These are phyloP conservation scores for Tetranychus cinnabarinus DNA, from an alignment of 1,140 invertebrate genomes.

Conservation along the genomic window DNA sequence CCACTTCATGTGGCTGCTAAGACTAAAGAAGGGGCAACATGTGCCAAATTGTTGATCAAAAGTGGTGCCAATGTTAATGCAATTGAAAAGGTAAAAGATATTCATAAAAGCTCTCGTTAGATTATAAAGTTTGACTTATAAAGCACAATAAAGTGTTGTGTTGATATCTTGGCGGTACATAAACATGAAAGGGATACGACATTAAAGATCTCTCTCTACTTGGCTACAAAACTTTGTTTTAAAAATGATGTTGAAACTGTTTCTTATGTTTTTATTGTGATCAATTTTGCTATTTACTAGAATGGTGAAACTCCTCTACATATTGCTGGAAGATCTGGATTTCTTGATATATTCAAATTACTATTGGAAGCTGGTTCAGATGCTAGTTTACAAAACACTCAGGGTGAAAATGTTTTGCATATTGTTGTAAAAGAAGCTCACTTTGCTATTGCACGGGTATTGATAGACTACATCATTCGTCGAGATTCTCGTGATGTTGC, in stretches of 20 bases:
- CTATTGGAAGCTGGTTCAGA: constrained; percentile 74
- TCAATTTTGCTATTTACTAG: constrained; percentile 23
- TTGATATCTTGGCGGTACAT: neutral
- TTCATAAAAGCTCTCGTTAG: neutral
- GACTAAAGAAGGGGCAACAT: constrained; percentile 74
- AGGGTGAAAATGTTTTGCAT: constrained; percentile 21
- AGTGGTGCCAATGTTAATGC: constrained; percentile 84
- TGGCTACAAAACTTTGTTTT: too few species aligned
- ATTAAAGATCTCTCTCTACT: too few species aligned
- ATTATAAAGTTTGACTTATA: neutral
- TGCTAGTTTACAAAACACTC: constrained; percentile 66
- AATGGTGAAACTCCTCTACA: constrained; percentile 85
- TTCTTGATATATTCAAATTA: constrained; percentile 53
- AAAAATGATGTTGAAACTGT: neutral
- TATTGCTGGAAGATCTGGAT: constrained; percentile 58
- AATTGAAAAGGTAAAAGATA: constrained; percentile 18
- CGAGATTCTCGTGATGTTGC: neutral
- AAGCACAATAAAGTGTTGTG: neutral
- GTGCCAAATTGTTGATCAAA: constrained; percentile 88
- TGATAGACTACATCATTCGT: constrained; percentile 2
- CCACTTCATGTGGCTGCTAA: constrained; percentile 84
- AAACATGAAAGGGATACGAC: neutral
- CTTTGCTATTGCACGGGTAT: neutral
- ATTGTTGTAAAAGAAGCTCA: constrained; percentile 10
- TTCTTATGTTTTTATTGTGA: constrained; percentile 26